Evolutionary conservation across 2,113 vertebrate genomes (phyloP), one percentile per base, ranked within the genome.

Genomic region (Callionymus lyra): DNA sequence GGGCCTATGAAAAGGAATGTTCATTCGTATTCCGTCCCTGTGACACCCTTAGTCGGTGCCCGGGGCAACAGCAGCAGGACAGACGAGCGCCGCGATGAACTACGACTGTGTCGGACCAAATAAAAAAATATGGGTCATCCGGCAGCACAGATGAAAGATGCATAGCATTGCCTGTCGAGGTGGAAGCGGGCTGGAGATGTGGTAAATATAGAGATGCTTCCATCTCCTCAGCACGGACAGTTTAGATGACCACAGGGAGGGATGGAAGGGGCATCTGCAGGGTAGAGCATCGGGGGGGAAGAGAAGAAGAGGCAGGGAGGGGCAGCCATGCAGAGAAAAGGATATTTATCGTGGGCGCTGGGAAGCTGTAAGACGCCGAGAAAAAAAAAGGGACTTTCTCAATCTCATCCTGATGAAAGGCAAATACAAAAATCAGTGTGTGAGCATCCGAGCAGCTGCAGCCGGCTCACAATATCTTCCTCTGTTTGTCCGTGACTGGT

Each of bases 61-160:
- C 44, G 45, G 54, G 63, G 70, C 53, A 32, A 44, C 47, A 4
- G 14, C 9, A 14, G 38, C 42, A 52, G 59, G 39, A 42, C 53
- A 44, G 38, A 49, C 37, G 10, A 27, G 44, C 41, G 50, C 47
- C 36, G 53, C 13, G 14, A 43, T 55, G 53, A 65, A 68, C 67
- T 69, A 58, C 52, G 57, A 59, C 35, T 62, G 51, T 52, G 53
- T 8, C 27, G 56, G 63, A 53, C 64, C 66, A 61, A 67, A 63
- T 27, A 63, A 55, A 31, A 57, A 60, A 79, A 84, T 84, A 79
- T 84, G 80, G 80, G 80, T 80, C 80, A 80, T 51, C 44, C 51
- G 47, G 54, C 49, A 45, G 35, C 12, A 34, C 47, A 36, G 67
- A 77, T 82, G 46, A 82, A 78, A 82, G 71, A 77, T 68, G 56